Evolutionary conservation across 2,797 vertebrate species (phyloP).

Genomic region (Channa striata): DNA sequence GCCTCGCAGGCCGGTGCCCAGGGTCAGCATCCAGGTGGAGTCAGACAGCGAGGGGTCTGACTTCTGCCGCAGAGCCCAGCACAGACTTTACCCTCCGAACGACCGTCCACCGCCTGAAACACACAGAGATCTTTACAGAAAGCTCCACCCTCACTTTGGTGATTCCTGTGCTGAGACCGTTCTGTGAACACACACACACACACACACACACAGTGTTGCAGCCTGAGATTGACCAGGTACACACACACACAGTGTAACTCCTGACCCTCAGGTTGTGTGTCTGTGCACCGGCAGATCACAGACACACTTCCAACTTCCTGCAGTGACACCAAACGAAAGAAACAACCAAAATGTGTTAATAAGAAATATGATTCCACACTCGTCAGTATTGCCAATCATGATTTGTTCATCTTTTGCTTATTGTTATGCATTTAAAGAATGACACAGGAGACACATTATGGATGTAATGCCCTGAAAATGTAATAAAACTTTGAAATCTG

Average conservation of each 20-base stretch:
- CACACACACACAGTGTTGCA: not conserved
- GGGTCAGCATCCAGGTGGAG: constrained; percentile 89
- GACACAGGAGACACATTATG: not conserved
- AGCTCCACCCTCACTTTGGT: constrained; percentile 29
- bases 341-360: constrained; percentile 43
- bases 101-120: not conserved
- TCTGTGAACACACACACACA: constrained; percentile 34
- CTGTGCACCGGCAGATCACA: not conserved
- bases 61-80: constrained; percentile 46
- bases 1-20: constrained; percentile 75
- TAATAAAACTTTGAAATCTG: constrained; percentile 42
- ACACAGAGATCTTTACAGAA: constrained; percentile 14
- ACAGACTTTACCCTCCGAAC: not conserved
- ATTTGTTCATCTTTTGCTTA: not conserved
- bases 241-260: not conserved
- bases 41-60: constrained; percentile 84
- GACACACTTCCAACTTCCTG: constrained; percentile 5
- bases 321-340: constrained; percentile 22
- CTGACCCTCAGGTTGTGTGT: not conserved
- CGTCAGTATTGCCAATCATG: not conserved
- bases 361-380: constrained; percentile 8
- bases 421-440: not conserved
- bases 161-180: constrained; percentile 85
- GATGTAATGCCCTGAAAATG: constrained; percentile 25
- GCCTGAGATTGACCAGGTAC: too few relatives aligned